Base-by-base conservation (phyloP, 2,797 vertebrate species). In the Mus caroli region DNA sequence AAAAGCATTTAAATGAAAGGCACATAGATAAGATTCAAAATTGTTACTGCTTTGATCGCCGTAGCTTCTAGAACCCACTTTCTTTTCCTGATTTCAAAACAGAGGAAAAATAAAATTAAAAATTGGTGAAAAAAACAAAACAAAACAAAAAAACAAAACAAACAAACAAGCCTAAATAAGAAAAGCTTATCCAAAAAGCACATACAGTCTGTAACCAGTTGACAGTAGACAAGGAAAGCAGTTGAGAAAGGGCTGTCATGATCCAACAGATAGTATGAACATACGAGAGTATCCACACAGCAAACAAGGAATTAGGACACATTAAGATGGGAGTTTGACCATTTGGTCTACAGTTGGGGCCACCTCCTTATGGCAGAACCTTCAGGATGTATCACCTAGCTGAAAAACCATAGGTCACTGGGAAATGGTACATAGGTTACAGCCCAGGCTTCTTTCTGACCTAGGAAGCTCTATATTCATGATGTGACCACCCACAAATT, bases 31-130 rank as follows among this genome's bases (percentile, higher is more conserved):
- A 98, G 98, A 96, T 98, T 4, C 17, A 54, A 43, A 43, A 75
- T 13, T 98, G 98, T 98, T 98, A 98, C 98, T 98, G 98, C 99
- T 99, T 98, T 97, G 97, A 98, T 98, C 98, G 98, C 98, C 98
- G 98, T 98, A 98, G 98, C 98, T 98, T 99, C 98, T 98, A 98
- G 99, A 99, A 98, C 97, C 99, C 98, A 98, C 96, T 99, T 99
- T 98, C 98, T 98, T 98, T 99, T 99, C 99, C 98, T 99, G 99
- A 99, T 99, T 98, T 98, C 94, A 98, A 98, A 98, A 98, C 93
- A 98, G 97, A 96, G 95, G 95, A 4, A 97, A 98, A 94, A 91
- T 98, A 98, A 92, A 98, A 97, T 98, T 98, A 97, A 99, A 98
- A 99, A 98, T 99, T 99, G 99, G 99, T 99, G 99, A n/a, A 24